Percentiles rank a stretch among this genome's conserved stretches.
Conservation (phyloP, 1,140 invertebrate species). For the Bombus turneri region DNA sequence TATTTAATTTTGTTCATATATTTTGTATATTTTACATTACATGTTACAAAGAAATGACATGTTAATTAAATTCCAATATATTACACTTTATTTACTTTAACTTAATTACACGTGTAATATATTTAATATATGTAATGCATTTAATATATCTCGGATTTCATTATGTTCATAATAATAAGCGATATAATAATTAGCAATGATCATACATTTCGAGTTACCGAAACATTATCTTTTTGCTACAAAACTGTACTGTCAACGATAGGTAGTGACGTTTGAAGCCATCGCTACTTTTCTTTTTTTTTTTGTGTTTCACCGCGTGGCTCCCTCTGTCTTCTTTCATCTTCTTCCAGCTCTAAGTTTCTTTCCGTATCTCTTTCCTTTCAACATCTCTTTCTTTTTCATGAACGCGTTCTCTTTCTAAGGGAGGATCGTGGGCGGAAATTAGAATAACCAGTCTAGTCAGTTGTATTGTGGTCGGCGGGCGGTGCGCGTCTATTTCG, state of each 20-base stretch:
- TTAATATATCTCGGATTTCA: neutral
- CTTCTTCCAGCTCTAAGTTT: slow-evolving; percentile 36
- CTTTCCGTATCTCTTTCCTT: slow-evolving; percentile 20
- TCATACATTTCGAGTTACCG: neutral
- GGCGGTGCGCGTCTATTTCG: neutral
- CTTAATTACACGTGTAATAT: neutral
- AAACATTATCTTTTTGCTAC: neutral
- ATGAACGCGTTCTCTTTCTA: slow-evolving; percentile 32
- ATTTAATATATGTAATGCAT: neutral
- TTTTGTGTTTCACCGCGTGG: slow-evolving; percentile 30
- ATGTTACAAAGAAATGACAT: neutral
- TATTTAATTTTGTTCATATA: neutral
- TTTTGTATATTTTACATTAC: neutral
- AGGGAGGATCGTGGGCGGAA: slow-evolving; percentile 72
- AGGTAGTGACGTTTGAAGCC: slow-evolving; percentile 6
- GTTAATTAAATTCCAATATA: neutral
- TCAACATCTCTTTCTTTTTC: slow-evolving; percentile 6
- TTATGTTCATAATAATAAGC: neutral
- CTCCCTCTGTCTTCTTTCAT: slow-evolving; percentile 48
- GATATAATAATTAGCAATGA: neutral
- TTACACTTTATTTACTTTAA: neutral
- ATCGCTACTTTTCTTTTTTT: slow-evolving; percentile 19
- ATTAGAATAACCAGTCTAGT: slow-evolving; percentile 73
- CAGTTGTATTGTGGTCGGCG: slow-evolving; percentile 66
- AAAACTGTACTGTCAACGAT: neutral